Percentiles rank a stretch among this genome's conserved stretches.
Evolutionary conservation across 2,113 vertebrate species (phyloP).

Genomic region (Anguilla japonica): DNA sequence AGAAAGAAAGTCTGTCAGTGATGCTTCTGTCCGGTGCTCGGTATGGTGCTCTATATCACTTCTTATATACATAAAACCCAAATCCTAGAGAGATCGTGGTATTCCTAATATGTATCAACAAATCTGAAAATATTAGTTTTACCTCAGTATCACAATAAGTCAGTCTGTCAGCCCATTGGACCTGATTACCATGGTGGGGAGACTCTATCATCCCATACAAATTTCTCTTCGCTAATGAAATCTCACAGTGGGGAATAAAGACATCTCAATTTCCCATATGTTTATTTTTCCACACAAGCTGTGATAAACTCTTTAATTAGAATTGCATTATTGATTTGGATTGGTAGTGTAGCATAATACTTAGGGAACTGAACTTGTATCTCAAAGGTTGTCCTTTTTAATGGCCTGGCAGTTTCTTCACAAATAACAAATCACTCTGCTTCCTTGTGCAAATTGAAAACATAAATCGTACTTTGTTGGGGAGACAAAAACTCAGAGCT

Average conservation of each 20-base stretch:
- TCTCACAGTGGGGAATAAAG: not conserved
- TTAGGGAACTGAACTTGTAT: too few relatives aligned
- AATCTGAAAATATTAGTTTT: not conserved
- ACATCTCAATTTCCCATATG: not conserved
- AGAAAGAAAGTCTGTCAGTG: constrained; percentile 56
- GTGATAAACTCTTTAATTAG: not conserved
- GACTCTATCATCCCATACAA: not conserved
- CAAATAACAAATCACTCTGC: constrained; percentile 36
- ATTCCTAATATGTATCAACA: not conserved
- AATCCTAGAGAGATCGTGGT: constrained; percentile 21
- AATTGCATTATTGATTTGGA: not conserved
- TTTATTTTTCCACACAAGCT: not conserved
- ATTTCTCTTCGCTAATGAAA: not conserved
- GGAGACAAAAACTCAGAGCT: not conserved
- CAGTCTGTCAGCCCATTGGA: not conserved
- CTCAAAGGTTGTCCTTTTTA: not conserved
- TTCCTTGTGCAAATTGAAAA: constrained; percentile 29
- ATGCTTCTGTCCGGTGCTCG: constrained; percentile 61
- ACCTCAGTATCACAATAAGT: not conserved
- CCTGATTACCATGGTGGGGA: not conserved
- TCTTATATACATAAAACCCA: constrained; percentile 29
- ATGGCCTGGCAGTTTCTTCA: constrained; percentile 7
- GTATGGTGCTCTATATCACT: constrained; percentile 57
- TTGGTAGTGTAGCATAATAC: too few relatives aligned
- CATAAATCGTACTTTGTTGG: constrained; percentile 29